phyloP scores from a whole-genome alignment of 2,888 invertebrate genomes.

The Noctua pronuba region DNA sequence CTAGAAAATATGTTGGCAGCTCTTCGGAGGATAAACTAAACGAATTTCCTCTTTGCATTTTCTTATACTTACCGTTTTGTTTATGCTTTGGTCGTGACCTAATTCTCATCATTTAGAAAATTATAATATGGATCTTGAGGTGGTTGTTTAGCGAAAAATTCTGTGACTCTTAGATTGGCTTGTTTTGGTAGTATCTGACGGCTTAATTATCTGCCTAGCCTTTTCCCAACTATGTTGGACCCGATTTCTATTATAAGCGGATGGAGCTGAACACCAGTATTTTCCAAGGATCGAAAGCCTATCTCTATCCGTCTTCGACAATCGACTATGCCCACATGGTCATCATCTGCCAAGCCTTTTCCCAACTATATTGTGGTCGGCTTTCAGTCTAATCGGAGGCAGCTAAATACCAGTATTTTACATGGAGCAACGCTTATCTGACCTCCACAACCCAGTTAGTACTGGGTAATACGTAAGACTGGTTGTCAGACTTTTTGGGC shows the following conservation, averaged over 20 bases:
- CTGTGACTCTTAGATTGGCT: neutral
- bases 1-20: slow-evolving; percentile 45
- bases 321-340: too few species aligned
- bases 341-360: too few species aligned
- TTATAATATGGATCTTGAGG: neutral
- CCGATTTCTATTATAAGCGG: neutral
- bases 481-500: too few species aligned
- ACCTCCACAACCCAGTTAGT: too few species aligned
- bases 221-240: neutral
- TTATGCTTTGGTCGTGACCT: neutral
- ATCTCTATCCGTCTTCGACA: neutral
- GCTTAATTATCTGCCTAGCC: neutral
- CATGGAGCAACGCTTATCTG: too few species aligned
- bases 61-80: slow-evolving; percentile 7
- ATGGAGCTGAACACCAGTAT: neutral
- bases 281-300: neutral
- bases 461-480: too few species aligned
- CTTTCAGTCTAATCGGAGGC: too few species aligned
- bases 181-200: neutral
- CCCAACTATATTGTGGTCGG: too few species aligned
- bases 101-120: slow-evolving; percentile 10
- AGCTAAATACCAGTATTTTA: too few species aligned
- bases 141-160: neutral
- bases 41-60: slow-evolving; percentile 25
- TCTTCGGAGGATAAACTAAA: slow-evolving; percentile 16